These are phyloP conservation scores for Phalera bucephala DNA, from an alignment of 2,888 invertebrate genomes.

Conservation along the genomic window DNA sequence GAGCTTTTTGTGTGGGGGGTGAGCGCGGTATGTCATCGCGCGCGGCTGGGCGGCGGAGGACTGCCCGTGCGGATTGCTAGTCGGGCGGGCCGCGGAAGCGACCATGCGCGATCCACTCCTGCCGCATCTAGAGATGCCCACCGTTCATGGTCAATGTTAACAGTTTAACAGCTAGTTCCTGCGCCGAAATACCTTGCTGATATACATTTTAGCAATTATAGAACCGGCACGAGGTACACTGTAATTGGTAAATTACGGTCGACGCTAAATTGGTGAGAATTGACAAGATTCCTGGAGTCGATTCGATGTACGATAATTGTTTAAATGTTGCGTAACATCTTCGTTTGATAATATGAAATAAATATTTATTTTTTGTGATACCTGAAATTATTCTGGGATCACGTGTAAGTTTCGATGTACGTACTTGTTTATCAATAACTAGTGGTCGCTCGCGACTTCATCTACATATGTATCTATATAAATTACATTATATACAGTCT, in stretches of 20 bases:
- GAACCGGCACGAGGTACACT: constrained; percentile 13
- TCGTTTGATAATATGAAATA: too few species aligned
- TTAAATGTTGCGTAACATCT: too few species aligned
- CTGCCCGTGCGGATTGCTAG: constrained; percentile 42
- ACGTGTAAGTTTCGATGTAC: too few species aligned
- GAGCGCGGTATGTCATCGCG: constrained; percentile 66
- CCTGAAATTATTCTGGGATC: too few species aligned
- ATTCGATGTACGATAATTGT: too few species aligned
- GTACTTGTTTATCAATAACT: too few species aligned
- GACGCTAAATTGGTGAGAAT: constrained; percentile 25
- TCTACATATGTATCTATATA: too few species aligned
- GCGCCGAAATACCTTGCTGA: constrained; percentile 25
- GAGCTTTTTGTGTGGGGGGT: constrained; percentile 38
- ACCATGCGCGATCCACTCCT: constrained; percentile 42
- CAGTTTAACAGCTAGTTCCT: constrained; percentile 39
- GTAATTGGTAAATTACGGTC: constrained; percentile 30
- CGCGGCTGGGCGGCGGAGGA: constrained; percentile 56
- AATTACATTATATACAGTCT: too few species aligned
- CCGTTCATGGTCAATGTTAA: constrained; percentile 68
- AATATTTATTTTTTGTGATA: too few species aligned
- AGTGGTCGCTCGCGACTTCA: too few species aligned
- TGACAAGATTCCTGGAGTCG: constrained; percentile 17
- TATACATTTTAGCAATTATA: constrained; percentile 20
- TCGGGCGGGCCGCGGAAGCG: constrained; percentile 26
- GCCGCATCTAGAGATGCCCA: constrained; percentile 32